Base-by-base conservation (phyloP, 2,113 vertebrate genomes). In the Ardeotis arabs region DNA sequence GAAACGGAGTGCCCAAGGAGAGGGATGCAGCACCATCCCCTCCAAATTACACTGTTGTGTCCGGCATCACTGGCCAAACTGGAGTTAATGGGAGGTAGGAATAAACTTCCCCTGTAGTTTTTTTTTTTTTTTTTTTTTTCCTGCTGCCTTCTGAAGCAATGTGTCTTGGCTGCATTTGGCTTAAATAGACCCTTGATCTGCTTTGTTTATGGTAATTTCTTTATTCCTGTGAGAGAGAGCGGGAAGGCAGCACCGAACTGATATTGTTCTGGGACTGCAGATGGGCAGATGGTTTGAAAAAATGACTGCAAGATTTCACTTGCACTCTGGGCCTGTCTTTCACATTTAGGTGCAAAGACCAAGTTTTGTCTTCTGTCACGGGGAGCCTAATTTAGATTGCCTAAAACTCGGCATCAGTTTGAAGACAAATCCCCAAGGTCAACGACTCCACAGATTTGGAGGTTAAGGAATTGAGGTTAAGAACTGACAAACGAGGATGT, bases 281-380 rank as follows among this genome's bases (percentile, higher is more conserved):
- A 97, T 95, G 94, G 95, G 96, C 95, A 97, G 96, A 96, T 97
- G 96, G 96, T 84, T 91, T 92, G 95, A 96, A 96, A 96, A 96
- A 96, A 92, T 4, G 80, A 96, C 82, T 93, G 96, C 94, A 96
- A 95, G 95, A 93, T 96, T 97, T 96, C 80, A 13, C 90, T 93
- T 96, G 96, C 95, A 95, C 94, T 96, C 96, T 97, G 96, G 96
- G 96, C 94, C 96, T 91, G 95, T 96, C 94, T 97, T 97, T 97
- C 96, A 96, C 96, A 96, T 97, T 95, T 87, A 94, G 95, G 93
- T 96, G 95, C 89, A 96, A 95, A 96, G 95, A 96, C 92, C 92
- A 87, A 95, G 89, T 87, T 97, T 95, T 91, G 84, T 91, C 94
- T 96, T 94, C 95, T 96, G 95, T 96, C 93, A 95, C 21, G 4